phyloP scores from a whole-genome alignment of 2,888 invertebrate species.

The Eulithis prunata region DNA sequence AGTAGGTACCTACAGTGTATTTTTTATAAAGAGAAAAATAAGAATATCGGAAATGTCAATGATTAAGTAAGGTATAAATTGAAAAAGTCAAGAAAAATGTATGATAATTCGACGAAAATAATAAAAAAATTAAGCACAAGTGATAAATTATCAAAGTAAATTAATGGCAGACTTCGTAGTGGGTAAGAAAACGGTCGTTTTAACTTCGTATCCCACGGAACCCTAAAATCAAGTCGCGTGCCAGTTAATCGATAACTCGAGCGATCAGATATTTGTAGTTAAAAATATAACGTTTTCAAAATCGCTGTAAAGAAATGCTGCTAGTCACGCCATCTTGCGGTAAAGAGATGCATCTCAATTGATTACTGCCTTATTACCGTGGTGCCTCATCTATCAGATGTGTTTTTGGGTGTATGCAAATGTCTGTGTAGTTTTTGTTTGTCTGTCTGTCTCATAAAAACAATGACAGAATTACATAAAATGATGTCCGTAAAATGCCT shows the following conservation, averaged over 20 bases:
- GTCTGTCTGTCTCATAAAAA: constrained; percentile 5
- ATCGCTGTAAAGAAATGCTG: constrained; percentile 62
- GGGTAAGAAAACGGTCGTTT: no score
- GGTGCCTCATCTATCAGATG: constrained; percentile 18
- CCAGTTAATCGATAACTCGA: constrained; percentile 37
- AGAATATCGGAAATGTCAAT: no score
- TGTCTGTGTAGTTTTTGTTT: background rate
- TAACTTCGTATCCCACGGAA: constrained; percentile 8
- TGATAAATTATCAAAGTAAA: no score
- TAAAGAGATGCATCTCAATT: constrained; percentile 43
- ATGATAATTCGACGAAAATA: no score
- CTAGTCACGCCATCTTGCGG: constrained; percentile 61
- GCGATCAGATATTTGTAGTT: constrained; percentile 41
- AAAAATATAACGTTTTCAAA: constrained; percentile 52
- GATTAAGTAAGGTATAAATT: no score
- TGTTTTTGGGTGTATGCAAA: background rate
- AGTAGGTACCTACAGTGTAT: no score
- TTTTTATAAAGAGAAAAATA: no score
- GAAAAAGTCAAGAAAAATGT: no score
- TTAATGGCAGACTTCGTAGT: no score
- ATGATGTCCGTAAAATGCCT: no score
- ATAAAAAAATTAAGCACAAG: no score
- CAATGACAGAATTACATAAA: no score
- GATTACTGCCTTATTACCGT: constrained; percentile 39
- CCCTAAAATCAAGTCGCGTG: constrained; percentile 39